Evolutionary conservation across 2,888 invertebrate species (phyloP).

Genomic region (Parelbella ahira): DNA sequence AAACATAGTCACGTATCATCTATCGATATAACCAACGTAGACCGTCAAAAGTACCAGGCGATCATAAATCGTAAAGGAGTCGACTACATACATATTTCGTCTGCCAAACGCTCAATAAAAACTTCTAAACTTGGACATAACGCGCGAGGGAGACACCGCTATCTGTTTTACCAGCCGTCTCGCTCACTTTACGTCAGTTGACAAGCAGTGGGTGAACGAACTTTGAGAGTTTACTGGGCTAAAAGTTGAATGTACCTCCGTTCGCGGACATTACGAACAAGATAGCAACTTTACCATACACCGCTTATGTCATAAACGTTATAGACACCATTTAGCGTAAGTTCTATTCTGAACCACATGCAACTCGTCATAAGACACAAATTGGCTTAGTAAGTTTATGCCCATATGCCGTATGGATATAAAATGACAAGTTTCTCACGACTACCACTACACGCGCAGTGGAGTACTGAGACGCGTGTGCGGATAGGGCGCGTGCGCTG

Average conservation of each 20-base stretch:
- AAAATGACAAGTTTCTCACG: conserved; percentile 73
- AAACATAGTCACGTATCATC: conserved; percentile 53
- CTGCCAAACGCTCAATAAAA: conserved; percentile 69
- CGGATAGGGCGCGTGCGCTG: conserved; percentile 41
- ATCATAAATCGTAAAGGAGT: conserved; percentile 62
- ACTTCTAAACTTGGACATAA: conserved; percentile 70
- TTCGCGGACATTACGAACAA: conserved; percentile 81
- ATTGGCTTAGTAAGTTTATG: conserved; percentile 37
- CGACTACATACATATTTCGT: conserved; percentile 61
- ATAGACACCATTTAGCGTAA: conserved; percentile 51
- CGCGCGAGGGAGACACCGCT: conserved; percentile 54
- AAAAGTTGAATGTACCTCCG: conserved; percentile 81
- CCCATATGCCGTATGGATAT: conserved; percentile 44
- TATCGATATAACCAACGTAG: conserved; percentile 74
- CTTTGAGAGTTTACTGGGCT: conserved; percentile 80
- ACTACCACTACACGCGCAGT: conserved; percentile 66
- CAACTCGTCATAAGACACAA: conserved; percentile 40
- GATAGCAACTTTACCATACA: conserved; percentile 78
- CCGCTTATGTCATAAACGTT: conserved; percentile 39
- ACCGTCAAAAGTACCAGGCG: conserved; percentile 74
- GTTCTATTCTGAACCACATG: conserved; percentile 38
- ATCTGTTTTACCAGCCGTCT: conserved; percentile 53
- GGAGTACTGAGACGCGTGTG: conserved; percentile 67
- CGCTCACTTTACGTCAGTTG: conserved; percentile 75
- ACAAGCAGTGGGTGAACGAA: conserved; percentile 81